Evolutionary conservation across 1,140 invertebrate species (phyloP).

Genomic region (Sycobia sp.): DNA sequence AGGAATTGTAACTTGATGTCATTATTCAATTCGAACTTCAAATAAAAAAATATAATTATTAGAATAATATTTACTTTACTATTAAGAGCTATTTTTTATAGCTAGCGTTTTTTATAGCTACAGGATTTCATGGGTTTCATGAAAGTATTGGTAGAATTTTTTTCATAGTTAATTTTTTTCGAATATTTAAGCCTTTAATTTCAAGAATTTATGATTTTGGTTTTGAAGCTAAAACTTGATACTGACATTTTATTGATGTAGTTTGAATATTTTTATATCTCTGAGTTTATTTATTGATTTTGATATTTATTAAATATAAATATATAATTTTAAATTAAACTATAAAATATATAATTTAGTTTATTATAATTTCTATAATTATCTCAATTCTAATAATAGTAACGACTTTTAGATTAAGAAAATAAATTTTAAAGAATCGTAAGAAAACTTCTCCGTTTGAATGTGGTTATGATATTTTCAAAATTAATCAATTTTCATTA

Average conservation of each 20-base stretch:
- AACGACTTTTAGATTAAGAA: background rate
- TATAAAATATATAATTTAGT: background rate
- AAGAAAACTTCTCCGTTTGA: slow-evolving; percentile 67
- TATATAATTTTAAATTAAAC: too few species aligned
- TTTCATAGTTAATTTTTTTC: slow-evolving; percentile 64
- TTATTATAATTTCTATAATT: background rate
- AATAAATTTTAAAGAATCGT: slow-evolving; percentile 55
- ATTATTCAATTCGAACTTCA: too few species aligned
- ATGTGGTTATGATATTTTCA: slow-evolving; percentile 67
- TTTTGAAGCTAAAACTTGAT: slow-evolving; percentile 74
- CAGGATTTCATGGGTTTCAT: slow-evolving; percentile 76
- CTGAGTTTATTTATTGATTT: slow-evolving; percentile 71
- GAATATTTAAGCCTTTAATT: slow-evolving; percentile 62
- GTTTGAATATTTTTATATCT: slow-evolving; percentile 75
- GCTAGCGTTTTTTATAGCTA: slow-evolving; percentile 72
- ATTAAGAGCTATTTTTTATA: slow-evolving; percentile 63
- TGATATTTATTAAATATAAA: background rate
- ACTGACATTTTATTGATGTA: slow-evolving; percentile 78
- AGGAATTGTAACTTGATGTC: too few species aligned
- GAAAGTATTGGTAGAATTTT: slow-evolving; percentile 68
- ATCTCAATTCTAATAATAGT: background rate
- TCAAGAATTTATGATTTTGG: slow-evolving; percentile 69
- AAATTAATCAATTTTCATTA: slow-evolving; percentile 55
- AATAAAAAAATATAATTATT: too few species aligned
- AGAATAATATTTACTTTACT: background rate